Conservation (phyloP, 2,113 vertebrate species). For the Amia ocellicauda region DNA sequence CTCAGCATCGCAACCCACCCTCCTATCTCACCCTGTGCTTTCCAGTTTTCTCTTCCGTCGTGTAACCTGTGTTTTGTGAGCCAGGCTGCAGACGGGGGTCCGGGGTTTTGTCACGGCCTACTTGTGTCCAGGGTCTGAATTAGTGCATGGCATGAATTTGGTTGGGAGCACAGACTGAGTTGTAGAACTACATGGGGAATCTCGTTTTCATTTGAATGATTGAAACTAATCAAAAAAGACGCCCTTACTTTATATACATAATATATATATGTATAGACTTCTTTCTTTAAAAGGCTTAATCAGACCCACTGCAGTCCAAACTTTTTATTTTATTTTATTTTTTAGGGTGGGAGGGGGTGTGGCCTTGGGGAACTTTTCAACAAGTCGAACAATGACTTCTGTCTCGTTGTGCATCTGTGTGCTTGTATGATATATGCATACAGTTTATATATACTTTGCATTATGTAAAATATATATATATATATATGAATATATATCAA, state of each 20-base stretch:
- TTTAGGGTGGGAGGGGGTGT: slow-evolving; percentile 19
- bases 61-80: slow-evolving; percentile 2
- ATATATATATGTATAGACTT: slow-evolving; percentile 3
- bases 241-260: not conserved
- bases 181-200: not conserved
- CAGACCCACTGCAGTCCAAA: slow-evolving; percentile 15
- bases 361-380: slow-evolving; percentile 23
- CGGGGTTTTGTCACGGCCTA: slow-evolving; percentile 49
- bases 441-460: slow-evolving; percentile 73
- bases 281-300: slow-evolving; percentile 37
- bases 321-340: slow-evolving; percentile 47
- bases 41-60: too few species aligned
- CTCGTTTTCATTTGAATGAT: not conserved
- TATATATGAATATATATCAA: slow-evolving; percentile 59
- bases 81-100: slow-evolving; percentile 18
- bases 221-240: not conserved
- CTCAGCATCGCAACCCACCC: too few species aligned
- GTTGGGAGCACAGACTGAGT: slow-evolving; percentile 69
- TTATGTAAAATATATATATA: slow-evolving; percentile 70
- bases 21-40: slow-evolving; percentile 12
- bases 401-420: slow-evolving; percentile 57
- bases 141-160: slow-evolving; percentile 93
- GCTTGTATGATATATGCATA: slow-evolving; percentile 69
- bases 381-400: slow-evolving; percentile 37
- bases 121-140: slow-evolving; percentile 63